A percentile compares a stretch with the other conserved stretches of the same genome.
Evolutionary conservation across 2,797 vertebrate genomes (phyloP).

Genomic region (Poeciliopsis turneri): DNA sequence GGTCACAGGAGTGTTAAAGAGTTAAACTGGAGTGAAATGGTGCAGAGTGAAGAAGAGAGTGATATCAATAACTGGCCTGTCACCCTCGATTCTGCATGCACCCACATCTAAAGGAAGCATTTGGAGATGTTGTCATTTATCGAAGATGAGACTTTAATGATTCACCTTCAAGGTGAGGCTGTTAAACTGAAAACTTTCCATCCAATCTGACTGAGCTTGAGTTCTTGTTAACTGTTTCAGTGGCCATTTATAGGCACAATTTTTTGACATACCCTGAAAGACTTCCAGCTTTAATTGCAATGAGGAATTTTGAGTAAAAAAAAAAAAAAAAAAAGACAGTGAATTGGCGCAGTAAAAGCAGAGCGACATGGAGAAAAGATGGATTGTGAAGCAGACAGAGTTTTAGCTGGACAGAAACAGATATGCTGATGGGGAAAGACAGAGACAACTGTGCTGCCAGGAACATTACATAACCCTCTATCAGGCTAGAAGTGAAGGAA

Average conservation of each 20-base stretch:
- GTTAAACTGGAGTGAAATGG: slow-evolving; percentile 49
- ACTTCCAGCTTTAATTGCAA: not conserved
- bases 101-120: not conserved
- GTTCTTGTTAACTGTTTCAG: not conserved
- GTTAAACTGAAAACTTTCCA: not conserved
- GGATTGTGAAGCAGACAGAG: slow-evolving; percentile 32
- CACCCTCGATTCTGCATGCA: slow-evolving; percentile 35
- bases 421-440: slow-evolving; percentile 36
- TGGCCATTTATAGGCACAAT: not conserved
- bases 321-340: not conserved
- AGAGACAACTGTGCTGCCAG: slow-evolving; percentile 37
- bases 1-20: slow-evolving; percentile 65
- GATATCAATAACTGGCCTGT: slow-evolving; percentile 26
- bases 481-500: slow-evolving; percentile 28
- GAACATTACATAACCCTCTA: slow-evolving; percentile 55
- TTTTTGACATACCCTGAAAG: not conserved
- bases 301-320: not conserved
- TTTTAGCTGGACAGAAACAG: slow-evolving; percentile 18
- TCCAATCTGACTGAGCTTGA: too few species aligned
- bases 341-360: slow-evolving; percentile 15
- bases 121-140: not conserved
- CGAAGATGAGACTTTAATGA: not conserved
- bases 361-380: not conserved
- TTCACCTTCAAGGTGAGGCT: not conserved
- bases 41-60: slow-evolving; percentile 14